Conservation (phyloP, 2,888 invertebrate species). For the Ectemnius cavifrons region DNA sequence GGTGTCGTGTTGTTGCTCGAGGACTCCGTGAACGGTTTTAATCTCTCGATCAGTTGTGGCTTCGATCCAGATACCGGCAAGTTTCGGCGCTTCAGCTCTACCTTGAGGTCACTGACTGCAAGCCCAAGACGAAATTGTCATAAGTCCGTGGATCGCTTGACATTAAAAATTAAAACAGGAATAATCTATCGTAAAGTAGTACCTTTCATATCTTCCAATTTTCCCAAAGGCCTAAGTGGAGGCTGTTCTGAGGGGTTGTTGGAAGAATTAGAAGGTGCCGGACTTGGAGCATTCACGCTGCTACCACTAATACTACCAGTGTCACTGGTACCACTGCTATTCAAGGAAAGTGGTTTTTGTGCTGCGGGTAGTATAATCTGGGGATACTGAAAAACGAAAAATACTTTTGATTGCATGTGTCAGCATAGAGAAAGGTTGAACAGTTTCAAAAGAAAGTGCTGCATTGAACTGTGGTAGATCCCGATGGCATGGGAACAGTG, state of each 20-base stretch:
- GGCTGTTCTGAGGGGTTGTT: constrained; percentile 74
- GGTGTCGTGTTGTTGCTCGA: constrained; percentile 68
- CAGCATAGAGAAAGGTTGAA: too few species aligned
- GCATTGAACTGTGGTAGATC: too few species aligned
- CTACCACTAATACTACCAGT: constrained; percentile 73
- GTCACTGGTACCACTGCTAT: constrained; percentile 75
- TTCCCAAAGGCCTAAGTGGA: constrained; percentile 80
- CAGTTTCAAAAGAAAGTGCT: too few species aligned
- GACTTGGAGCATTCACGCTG: constrained; percentile 72
- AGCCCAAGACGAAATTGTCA: constrained; percentile 2
- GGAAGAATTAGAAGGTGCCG: constrained; percentile 72
- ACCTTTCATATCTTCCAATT: constrained; percentile 95
- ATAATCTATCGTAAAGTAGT: constrained; percentile 8
- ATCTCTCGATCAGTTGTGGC: constrained; percentile 94
- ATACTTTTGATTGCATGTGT: too few species aligned
- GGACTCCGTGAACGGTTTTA: constrained; percentile 85
- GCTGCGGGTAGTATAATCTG: constrained; percentile 90
- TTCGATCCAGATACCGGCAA: constrained; percentile 98
- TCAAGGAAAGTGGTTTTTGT: constrained; percentile 79
- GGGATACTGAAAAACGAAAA: constrained; percentile 80
- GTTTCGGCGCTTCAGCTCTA: constrained; percentile 95
- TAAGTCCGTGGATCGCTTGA: too few species aligned
- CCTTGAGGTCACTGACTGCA: constrained; percentile 92
- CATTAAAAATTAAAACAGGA: not conserved
- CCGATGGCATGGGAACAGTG: not conserved